Percentiles rank a stretch among this genome's conserved stretches.
Conservation (phyloP, 2,797 vertebrate species). For the Xiphorhynchus erythropygius region DNA sequence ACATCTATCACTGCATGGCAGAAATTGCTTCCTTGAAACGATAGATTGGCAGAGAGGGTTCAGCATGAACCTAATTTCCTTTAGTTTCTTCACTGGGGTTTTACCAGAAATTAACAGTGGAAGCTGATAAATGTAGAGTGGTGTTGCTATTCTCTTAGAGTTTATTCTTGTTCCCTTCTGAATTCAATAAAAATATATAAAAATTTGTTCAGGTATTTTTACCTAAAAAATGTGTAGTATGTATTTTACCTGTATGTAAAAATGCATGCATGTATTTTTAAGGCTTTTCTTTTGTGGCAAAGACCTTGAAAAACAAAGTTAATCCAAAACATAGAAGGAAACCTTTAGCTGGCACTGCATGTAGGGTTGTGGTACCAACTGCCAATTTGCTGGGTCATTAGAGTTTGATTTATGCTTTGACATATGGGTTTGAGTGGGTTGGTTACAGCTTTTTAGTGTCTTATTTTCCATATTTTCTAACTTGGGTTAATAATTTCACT, state of each 20-base stretch:
- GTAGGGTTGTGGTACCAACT: slow-evolving; percentile 16
- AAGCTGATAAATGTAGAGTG: background rate
- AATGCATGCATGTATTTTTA: slow-evolving; percentile 35
- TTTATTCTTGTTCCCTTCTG: background rate
- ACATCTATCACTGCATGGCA: slow-evolving; percentile 11
- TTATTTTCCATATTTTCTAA: slow-evolving; percentile 61
- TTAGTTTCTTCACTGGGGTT: background rate
- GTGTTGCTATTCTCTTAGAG: background rate
- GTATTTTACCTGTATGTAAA: background rate
- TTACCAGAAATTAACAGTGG: background rate
- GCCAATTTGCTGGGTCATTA: slow-evolving; percentile 66
- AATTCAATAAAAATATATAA: background rate
- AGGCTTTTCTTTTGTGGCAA: slow-evolving; percentile 47
- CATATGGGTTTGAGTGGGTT: slow-evolving; percentile 65
- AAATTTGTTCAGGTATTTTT: slow-evolving; percentile 23
- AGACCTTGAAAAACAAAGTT: slow-evolving; percentile 45
- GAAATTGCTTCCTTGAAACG: slow-evolving; percentile 23
- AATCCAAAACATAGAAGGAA: slow-evolving; percentile 24
- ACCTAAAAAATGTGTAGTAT: background rate
- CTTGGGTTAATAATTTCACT: slow-evolving; percentile 25
- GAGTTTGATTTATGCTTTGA: slow-evolving; percentile 72
- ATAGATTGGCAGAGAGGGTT: background rate
- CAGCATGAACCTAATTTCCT: background rate
- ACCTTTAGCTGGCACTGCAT: slow-evolving; percentile 45
- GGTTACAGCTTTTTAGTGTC: slow-evolving; percentile 50